Conservation (phyloP, 2,797 vertebrate species). For the Pygocentrus nattereri region DNA sequence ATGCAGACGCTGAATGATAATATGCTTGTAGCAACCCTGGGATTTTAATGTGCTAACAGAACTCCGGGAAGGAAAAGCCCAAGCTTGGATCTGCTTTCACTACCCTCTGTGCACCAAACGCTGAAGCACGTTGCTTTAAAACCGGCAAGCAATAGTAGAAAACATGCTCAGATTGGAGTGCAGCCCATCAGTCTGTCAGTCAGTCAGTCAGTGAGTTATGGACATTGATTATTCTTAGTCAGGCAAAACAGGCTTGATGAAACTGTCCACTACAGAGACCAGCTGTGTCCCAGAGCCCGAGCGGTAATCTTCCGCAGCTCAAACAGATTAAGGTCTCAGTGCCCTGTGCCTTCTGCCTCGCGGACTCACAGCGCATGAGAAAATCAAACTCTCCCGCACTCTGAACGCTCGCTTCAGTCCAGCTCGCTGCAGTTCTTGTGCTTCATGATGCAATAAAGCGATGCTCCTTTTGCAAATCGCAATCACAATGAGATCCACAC, state of each 20-base stretch:
- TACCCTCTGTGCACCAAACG: too few species aligned
- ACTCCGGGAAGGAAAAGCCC: too few species aligned
- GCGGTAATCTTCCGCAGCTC: conserved; percentile 81
- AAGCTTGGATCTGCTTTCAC: too few species aligned
- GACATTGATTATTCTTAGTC: neutral
- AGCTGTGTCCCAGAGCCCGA: conserved; percentile 79
- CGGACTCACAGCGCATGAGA: conserved; percentile 61
- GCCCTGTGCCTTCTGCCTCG: conserved; percentile 76
- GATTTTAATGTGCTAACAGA: too few species aligned
- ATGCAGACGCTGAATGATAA: too few species aligned
- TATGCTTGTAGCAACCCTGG: too few species aligned
- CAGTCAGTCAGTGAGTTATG: neutral
- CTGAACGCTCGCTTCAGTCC: neutral
- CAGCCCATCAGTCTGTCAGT: neutral
- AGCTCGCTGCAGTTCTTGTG: neutral
- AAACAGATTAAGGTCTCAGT: conserved; percentile 81
- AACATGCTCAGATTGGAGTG: too few species aligned
- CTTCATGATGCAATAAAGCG: neutral
- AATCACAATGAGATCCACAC: too few species aligned
- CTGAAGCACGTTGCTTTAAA: too few species aligned
- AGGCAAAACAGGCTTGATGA: conserved; percentile 57
- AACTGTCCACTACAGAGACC: conserved; percentile 65
- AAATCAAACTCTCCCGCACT: conserved; percentile 43
- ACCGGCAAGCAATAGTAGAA: too few species aligned
- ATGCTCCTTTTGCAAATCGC: too few species aligned